Base-by-base conservation (phyloP, 2,888 invertebrate genomes). In the Sipha maydis region DNA sequence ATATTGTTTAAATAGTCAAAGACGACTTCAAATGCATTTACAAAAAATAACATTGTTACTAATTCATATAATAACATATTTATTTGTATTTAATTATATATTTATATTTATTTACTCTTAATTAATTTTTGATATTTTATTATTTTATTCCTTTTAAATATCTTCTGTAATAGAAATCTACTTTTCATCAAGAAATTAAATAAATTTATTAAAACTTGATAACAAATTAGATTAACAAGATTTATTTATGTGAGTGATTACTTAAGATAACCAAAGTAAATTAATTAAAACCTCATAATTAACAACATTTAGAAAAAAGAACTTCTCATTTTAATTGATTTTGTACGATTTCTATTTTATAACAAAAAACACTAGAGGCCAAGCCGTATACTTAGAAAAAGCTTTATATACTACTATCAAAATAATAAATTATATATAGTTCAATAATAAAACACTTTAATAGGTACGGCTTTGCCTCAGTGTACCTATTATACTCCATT, bases 341-440 rank as follows among this genome's bases (percentile, higher is more conserved):
- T 82, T 80, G 88, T 88, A 88, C 88, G 88, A 82, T 88, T 88
- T 88, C 82, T 88, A 61, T 75, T 88, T 88, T 67, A 48, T 86
- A 41, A 28, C 9, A 82, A 67, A 0, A 75, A 75, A 48, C 61
- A 48, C 67, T 25, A 61, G 31, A 82, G 80, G 75, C 75, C 11
- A 5, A 88, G 80, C 82, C 88, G 88, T 88, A 86, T 41, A 76
- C n/a, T 54, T 54, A 9, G 2, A 69, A 69, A 69, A n/a, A 67
- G 1, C 34, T 56, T 31, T 28, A 61, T n/a, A 7, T 79, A 28
- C 25, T 79, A 14, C 31, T 75, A 48, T 38, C 31, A 80, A 11
- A 41, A 61, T 21, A 75, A 41, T 67, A 73, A 88, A 75, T 82
- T 75, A 76, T 75, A 31, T 67, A 56, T 82, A 41, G 25, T 48